These are phyloP conservation scores for Hydroisotoma schaefferi DNA, from an alignment of 2,888 invertebrate species.

Conservation along the genomic window DNA sequence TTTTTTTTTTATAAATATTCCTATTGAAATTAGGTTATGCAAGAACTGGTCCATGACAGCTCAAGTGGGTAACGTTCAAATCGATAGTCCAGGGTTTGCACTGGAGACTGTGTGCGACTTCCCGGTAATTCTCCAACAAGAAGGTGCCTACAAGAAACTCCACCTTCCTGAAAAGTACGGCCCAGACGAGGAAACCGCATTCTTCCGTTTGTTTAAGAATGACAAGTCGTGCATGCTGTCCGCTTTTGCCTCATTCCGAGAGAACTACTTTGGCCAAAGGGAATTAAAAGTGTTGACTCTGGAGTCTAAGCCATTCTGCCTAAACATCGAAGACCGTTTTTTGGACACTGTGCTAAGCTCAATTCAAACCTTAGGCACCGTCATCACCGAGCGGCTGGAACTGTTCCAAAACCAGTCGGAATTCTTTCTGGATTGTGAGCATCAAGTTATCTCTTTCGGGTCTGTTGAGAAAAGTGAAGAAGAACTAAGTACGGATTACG, in stretches of 20 bases:
- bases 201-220: not conserved
- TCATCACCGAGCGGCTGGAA: not conserved
- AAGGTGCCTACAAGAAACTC: constrained; percentile 21
- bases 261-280: constrained; percentile 1
- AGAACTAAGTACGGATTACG: not conserved
- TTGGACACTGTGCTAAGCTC: constrained; percentile 32
- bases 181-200: not conserved
- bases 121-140: constrained; percentile 31
- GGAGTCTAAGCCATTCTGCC: constrained; percentile 26
- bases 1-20: too few species aligned
- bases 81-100: constrained; percentile 35
- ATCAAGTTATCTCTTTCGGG: not conserved
- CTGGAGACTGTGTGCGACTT: constrained; percentile 29
- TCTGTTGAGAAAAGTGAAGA: not conserved
- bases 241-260: not conserved
- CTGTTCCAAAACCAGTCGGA: not conserved
- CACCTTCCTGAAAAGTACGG: constrained; percentile 3
- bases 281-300: constrained; percentile 24
- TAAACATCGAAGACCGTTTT: constrained; percentile 40
- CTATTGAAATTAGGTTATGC: too few species aligned
- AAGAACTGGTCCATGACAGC: constrained; percentile 10
- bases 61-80: constrained; percentile 41
- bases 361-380: constrained; percentile 21
- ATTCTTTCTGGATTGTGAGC: not conserved
- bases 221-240: not conserved